Evolutionary conservation across 2,888 invertebrate species (phyloP).

Genomic region (Hofmannophila pseudospretella): DNA sequence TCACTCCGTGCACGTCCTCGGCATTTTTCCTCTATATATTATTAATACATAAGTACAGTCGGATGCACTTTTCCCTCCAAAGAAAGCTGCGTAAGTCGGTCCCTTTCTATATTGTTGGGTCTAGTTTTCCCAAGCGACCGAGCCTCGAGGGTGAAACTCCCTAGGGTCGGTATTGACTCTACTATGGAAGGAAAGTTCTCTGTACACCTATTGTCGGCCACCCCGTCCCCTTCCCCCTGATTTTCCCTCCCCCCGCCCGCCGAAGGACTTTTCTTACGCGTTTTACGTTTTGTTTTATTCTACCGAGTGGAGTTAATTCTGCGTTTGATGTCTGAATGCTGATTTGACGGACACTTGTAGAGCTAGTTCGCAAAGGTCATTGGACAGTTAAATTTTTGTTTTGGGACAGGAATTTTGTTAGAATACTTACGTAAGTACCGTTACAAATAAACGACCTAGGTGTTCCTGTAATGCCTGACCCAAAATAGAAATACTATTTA

Average conservation of each 20-base stretch:
- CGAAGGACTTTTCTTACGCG: constrained; percentile 72
- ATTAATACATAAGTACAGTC: constrained; percentile 74
- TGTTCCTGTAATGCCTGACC: no score
- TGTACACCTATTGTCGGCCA: constrained; percentile 75
- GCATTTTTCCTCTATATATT: constrained; percentile 78
- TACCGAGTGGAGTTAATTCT: constrained; percentile 19
- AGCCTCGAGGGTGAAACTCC: constrained; percentile 76
- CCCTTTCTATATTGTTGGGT: constrained; percentile 77
- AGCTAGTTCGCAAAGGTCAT: neutral
- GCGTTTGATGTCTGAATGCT: constrained; percentile 8
- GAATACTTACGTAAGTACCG: no score
- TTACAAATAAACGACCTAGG: no score
- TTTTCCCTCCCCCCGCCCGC: constrained; percentile 39
- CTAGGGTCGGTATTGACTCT: constrained; percentile 77
- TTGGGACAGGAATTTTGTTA: no score
- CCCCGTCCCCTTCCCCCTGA: constrained; percentile 39
- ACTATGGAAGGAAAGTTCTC: constrained; percentile 77
- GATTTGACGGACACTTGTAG: constrained; percentile 24
- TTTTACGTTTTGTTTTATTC: constrained; percentile 71
- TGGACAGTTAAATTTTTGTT: no score
- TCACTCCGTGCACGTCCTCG: constrained; percentile 74
- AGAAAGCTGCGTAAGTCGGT: constrained; percentile 43
- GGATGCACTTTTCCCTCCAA: constrained; percentile 53
- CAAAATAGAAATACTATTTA: no score
- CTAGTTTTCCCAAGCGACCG: constrained; percentile 78